Percentiles rank a stretch among this genome's conserved stretches.
Conservation (phyloP, 1,140 invertebrate genomes). For the Telenomus remus region DNA sequence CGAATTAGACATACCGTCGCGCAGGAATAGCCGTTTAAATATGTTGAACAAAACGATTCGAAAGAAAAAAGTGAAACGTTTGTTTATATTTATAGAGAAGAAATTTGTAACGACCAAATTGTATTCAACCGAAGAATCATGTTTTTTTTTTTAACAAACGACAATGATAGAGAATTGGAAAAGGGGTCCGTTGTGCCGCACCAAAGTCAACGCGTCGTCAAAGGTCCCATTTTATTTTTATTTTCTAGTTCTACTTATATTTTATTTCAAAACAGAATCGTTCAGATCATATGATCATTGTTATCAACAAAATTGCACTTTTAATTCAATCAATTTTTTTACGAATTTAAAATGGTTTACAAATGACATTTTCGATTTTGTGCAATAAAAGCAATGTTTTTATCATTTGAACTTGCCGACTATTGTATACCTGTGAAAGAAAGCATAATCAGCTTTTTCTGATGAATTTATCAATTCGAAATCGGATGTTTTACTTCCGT, state of each 20-base stretch:
- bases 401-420: too few species aligned
- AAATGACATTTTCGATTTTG: too few species aligned
- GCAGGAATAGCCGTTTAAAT: conserved; percentile 60
- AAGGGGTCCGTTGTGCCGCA: conserved; percentile 55
- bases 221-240: conserved; percentile 7
- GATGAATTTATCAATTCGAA: too few species aligned
- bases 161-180: conserved; percentile 38
- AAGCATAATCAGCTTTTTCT: too few species aligned
- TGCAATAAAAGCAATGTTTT: too few species aligned
- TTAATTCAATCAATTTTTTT: too few species aligned
- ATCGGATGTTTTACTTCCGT: too few species aligned
- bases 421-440: too few species aligned
- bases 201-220: conserved; percentile 23
- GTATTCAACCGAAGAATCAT: conserved; percentile 8
- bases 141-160: conserved; percentile 19
- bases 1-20: conserved; percentile 22
- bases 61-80: conserved; percentile 58
- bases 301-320: too few species aligned
- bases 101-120: conserved; percentile 33
- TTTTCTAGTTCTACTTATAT: not conserved
- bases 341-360: too few species aligned
- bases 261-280: conserved; percentile 7
- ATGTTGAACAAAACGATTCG: conserved; percentile 23
- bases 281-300: too few species aligned
- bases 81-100: conserved; percentile 67